phyloP scores from a whole-genome alignment of 2,888 invertebrate genomes.

The Terebella lapidaria region DNA sequence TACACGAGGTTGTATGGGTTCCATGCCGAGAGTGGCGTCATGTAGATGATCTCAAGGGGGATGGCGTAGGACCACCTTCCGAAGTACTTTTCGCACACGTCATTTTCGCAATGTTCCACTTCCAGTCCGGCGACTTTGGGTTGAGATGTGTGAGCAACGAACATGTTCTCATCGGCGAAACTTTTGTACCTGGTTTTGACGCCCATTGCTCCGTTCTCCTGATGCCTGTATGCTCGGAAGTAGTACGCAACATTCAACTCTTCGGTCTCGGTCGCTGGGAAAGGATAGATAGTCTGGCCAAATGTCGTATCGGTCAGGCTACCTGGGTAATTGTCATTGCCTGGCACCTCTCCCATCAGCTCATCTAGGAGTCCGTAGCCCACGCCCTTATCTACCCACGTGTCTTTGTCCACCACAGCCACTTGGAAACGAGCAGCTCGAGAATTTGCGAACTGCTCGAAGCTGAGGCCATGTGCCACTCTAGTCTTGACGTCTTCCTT shows the following conservation, averaged over 20 bases:
- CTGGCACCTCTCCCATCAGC: no score
- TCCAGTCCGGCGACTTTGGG: not conserved
- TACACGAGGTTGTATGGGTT: constrained; percentile 9
- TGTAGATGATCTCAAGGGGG: constrained; percentile 11
- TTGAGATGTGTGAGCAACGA: constrained; percentile 4
- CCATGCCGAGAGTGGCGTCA: constrained; percentile 10
- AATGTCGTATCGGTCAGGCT: constrained; percentile 1
- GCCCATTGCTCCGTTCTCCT: not conserved
- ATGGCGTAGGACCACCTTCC: constrained; percentile 10
- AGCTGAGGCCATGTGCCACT: no score
- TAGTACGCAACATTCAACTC: constrained; percentile 5
- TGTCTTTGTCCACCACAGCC: no score
- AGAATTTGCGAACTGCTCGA: no score
- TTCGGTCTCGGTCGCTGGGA: not conserved
- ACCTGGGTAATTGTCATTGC: constrained; percentile 7
- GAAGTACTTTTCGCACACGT: not conserved
- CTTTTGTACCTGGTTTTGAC: not conserved
- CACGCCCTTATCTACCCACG: no score
- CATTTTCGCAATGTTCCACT: not conserved
- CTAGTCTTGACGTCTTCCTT: constrained; percentile 30
- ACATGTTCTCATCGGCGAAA: constrained; percentile 1
- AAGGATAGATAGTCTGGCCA: constrained; percentile 2
- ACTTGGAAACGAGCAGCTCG: not conserved
- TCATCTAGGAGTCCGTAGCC: no score
- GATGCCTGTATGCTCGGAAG: constrained; percentile 1